Conservation (phyloP, 2,888 invertebrate genomes). For the Myathropa florea region DNA sequence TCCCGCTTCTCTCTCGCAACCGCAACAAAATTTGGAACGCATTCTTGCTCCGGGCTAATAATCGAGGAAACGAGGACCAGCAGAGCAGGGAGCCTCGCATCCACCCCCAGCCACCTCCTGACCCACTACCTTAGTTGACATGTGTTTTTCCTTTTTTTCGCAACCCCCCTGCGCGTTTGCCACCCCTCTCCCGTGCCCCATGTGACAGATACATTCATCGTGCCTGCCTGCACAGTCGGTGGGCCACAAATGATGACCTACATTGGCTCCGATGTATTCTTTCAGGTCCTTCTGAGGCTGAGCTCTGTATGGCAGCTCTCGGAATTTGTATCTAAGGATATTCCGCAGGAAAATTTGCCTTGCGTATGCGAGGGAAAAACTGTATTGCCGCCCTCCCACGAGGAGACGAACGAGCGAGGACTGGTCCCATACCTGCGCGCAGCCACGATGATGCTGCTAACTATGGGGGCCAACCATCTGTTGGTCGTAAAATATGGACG, state of each 20-base stretch:
- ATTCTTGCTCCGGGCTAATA: not conserved
- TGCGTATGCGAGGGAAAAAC: not conserved
- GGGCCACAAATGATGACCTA: constrained; percentile 2
- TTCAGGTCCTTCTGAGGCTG: not conserved
- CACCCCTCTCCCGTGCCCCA: constrained; percentile 4
- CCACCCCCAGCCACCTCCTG: not conserved
- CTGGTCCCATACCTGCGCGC: not conserved
- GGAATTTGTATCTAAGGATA: not conserved
- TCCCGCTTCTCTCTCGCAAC: not conserved
- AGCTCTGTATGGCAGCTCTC: not conserved
- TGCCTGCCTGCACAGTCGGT: constrained; percentile 10
- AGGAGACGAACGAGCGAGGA: not conserved
- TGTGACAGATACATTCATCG: constrained; percentile 38
- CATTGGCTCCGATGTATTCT: not conserved
- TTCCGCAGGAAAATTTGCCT: not conserved
- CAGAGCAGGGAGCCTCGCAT: not conserved
- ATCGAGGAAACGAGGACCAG: not conserved
- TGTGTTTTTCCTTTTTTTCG: constrained; percentile 6
- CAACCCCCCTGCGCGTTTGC: not conserved
- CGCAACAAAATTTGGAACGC: not conserved
- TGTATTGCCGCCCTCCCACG: not conserved
- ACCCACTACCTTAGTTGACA: constrained; percentile 9
- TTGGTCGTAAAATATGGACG: not conserved
- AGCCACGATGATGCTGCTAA: not conserved
- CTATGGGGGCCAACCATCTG: not conserved